Conservation (phyloP, 2,797 vertebrate genomes). For the Sphenopsis melanotis region DNA sequence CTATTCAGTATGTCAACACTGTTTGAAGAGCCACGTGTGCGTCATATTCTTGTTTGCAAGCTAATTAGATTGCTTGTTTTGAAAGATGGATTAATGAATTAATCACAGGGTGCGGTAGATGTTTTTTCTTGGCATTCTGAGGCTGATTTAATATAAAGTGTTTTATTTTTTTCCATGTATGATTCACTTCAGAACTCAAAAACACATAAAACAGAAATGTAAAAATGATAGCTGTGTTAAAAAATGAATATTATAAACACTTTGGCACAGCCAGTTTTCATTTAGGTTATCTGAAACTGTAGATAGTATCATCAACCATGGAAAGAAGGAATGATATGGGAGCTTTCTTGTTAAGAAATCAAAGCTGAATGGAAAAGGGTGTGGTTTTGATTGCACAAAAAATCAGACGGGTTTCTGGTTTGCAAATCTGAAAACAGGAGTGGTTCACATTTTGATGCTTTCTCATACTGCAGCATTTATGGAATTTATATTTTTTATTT, state of each 20-base stretch:
- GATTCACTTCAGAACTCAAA: slow-evolving; percentile 27
- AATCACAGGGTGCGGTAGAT: slow-evolving; percentile 21
- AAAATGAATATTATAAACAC: neutral
- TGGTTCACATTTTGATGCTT: neutral
- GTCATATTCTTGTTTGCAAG: slow-evolving; percentile 54
- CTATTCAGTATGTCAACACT: slow-evolving; percentile 19
- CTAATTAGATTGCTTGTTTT: slow-evolving; percentile 48
- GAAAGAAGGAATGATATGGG: neutral
- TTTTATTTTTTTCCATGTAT: neutral
- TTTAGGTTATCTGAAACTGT: neutral
- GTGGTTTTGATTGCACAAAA: neutral
- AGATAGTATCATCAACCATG: neutral
- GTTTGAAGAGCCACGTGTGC: slow-evolving; percentile 2
- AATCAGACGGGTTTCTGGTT: neutral
- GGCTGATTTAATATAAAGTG: neutral
- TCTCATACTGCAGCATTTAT: neutral
- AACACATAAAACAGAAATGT: neutral
- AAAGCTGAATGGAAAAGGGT: neutral
- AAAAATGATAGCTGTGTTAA: neutral
- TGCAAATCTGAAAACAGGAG: neutral
- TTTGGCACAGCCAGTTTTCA: neutral
- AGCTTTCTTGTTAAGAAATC: neutral
- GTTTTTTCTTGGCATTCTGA: slow-evolving; percentile 9
- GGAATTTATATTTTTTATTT: neutral
- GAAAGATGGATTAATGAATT: slow-evolving; percentile 46